Percentiles rank a stretch among this genome's conserved stretches.
Evolutionary conservation across 92 coral and sea anemone genomes (phyloP).

Genomic region (Montipora capitata): DNA sequence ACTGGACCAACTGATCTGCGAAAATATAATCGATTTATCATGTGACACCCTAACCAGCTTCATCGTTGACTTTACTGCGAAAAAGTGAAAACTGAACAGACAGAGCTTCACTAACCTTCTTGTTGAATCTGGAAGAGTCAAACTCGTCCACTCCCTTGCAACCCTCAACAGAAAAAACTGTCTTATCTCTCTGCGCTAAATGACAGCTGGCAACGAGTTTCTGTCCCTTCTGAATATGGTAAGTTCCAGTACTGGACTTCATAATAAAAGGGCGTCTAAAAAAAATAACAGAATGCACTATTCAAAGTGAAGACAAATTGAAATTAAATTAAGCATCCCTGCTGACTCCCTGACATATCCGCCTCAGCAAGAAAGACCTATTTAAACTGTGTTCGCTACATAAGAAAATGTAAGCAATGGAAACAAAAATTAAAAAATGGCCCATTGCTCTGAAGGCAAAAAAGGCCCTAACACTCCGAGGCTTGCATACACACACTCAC

Average conservation of each 20-base stretch:
- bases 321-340: too few species aligned
- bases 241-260: slow-evolving; percentile 79
- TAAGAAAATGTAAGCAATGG: too few species aligned
- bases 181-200: slow-evolving; percentile 88
- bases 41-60: too few species aligned
- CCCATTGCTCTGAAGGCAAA: too few species aligned
- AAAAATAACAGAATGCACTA: background rate
- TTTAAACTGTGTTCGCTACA: too few species aligned
- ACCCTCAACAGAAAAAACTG: slow-evolving; percentile 75
- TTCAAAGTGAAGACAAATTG: background rate
- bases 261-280: slow-evolving; percentile 74
- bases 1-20: too few species aligned
- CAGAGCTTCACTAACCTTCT: slow-evolving; percentile 33
- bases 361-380: too few species aligned
- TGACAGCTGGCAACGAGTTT: slow-evolving; percentile 84
- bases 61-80: too few species aligned
- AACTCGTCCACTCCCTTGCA: slow-evolving; percentile 81
- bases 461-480: background rate
- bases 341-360: too few species aligned
- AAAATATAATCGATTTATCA: too few species aligned
- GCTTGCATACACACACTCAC: slow-evolving; percentile 26
- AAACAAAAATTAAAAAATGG: too few species aligned
- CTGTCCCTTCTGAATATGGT: slow-evolving; percentile 75
- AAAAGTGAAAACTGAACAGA: background rate
- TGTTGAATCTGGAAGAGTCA: slow-evolving; percentile 66